phyloP scores from a whole-genome alignment of 2,888 invertebrate genomes.

The Drosophila kanekoi region DNA sequence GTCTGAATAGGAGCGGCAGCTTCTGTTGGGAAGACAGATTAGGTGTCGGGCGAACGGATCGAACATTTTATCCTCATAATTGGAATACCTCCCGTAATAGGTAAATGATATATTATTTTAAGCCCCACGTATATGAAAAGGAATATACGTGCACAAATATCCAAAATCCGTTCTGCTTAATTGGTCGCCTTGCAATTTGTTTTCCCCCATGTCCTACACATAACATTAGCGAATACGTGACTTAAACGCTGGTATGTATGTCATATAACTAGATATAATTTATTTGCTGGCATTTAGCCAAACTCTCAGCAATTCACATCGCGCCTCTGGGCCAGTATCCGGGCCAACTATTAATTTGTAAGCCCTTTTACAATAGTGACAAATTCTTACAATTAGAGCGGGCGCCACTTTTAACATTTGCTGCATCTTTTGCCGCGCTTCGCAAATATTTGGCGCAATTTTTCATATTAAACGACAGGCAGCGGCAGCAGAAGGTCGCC shows the following conservation, averaged over 20 bases:
- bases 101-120: too few relatives aligned
- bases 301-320: neutral
- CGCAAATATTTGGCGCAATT: slow-evolving; percentile 74
- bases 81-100: too few relatives aligned
- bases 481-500: slow-evolving; percentile 50
- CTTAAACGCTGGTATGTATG: neutral
- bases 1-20: too few relatives aligned
- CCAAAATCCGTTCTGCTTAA: too few relatives aligned
- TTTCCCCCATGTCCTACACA: too few relatives aligned
- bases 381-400: slow-evolving; percentile 71
- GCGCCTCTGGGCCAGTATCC: slow-evolving; percentile 4
- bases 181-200: too few relatives aligned
- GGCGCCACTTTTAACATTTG: slow-evolving; percentile 44
- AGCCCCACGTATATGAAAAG: too few relatives aligned
- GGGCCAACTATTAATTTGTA: slow-evolving; percentile 49
- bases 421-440: slow-evolving; percentile 38
- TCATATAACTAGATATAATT: neutral
- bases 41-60: too few relatives aligned
- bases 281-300: neutral
- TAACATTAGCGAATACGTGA: too few relatives aligned
- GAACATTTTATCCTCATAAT: too few relatives aligned
- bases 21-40: too few relatives aligned
- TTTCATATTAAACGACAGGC: slow-evolving; percentile 77
- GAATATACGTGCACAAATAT: too few relatives aligned
- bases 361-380: slow-evolving; percentile 63